Base-by-base conservation (phyloP, 2,888 invertebrate species). In the Vanessa cardui region DNA sequence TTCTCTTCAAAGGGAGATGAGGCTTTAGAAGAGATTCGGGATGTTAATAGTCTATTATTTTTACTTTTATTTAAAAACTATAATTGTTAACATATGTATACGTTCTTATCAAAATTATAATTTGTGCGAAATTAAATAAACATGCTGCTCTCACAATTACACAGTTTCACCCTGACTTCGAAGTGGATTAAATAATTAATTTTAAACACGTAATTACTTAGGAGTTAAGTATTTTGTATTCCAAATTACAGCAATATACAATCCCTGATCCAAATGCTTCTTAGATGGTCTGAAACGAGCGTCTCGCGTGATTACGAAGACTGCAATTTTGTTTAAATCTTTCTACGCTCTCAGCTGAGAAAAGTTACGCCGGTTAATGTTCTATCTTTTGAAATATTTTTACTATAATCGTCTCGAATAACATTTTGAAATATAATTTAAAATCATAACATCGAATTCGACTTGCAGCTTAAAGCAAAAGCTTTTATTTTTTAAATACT, bases 271-370 rank as follows among this genome's bases (percentile, higher is more conserved):
- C 58, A 54, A 68, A 68, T 64, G 52, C 39, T 52, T 59, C 49
- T 64, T 58, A 56, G 68, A 64, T 62, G 64, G 61, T 59, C 59
- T 45, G 45, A 59, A 70, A 70, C 59, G 70, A 68, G 64, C 70
- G 45, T 47, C 64, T 70, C 46, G 70, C 70, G 68, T 68, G 70
- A 70, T 70, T 54, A 56, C 68, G 49, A 62, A 59, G 62, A 45
- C 49, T 39, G 62, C 70, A 64, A 64, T 66, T 66, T 47, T 33
- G 39, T 64, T 39, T 59, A 59, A 68, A 64, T 68, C 62, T 70
- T 16, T 62, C 31, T 33, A 44, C 39, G 49, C 62, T 64, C 59
- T 64, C 45, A 70, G 64, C 58, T 47, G 20, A 15, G 44, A 26
- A 20, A 59, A 18, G 45, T 46, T 63, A 67, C 31, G 44, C 16